These are phyloP conservation scores for Bibio marci DNA, from an alignment of 2,888 invertebrate genomes.

Conservation along the genomic window DNA sequence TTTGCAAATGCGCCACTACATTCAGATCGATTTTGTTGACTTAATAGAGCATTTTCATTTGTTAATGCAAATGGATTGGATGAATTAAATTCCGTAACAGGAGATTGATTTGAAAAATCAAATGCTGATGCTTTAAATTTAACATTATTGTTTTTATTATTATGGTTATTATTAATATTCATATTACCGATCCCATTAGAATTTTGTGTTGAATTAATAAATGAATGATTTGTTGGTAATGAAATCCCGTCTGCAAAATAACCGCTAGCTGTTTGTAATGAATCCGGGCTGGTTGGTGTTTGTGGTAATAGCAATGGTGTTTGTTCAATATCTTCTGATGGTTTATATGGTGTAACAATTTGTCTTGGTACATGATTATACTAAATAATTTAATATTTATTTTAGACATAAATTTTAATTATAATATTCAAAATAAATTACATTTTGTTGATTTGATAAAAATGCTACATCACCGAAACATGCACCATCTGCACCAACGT, in stretches of 20 bases:
- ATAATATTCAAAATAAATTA: conserved; percentile 17
- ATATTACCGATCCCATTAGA: not conserved
- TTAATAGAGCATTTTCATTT: not conserved
- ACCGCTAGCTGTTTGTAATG: conserved; percentile 28
- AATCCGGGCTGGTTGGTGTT: conserved; percentile 29
- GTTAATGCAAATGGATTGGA: conserved; percentile 25
- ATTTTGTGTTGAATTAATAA: conserved; percentile 19
- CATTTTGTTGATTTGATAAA: conserved; percentile 30
- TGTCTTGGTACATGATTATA: conserved; percentile 71
- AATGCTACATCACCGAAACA: conserved; percentile 86
- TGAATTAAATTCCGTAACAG: conserved; percentile 10
- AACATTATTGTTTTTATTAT: too few species aligned
- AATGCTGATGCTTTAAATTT: conserved; percentile 24
- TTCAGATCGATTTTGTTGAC: not conserved
- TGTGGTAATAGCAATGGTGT: conserved; percentile 42
- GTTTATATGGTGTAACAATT: conserved; percentile 76
- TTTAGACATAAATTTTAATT: not conserved
- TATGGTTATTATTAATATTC: not conserved
- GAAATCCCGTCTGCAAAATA: conserved; percentile 25
- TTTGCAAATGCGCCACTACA: conserved; percentile 14
- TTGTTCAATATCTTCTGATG: conserved; percentile 64
- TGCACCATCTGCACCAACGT: conserved; percentile 92
- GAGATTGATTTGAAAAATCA: conserved; percentile 17
- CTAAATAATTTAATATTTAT: conserved; percentile 30
- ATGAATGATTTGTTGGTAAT: conserved; percentile 25